Evolutionary conservation across 2,797 vertebrate species (phyloP), one percentile per base, ranked within the genome.

Genomic region (Siniperca obscura): DNA sequence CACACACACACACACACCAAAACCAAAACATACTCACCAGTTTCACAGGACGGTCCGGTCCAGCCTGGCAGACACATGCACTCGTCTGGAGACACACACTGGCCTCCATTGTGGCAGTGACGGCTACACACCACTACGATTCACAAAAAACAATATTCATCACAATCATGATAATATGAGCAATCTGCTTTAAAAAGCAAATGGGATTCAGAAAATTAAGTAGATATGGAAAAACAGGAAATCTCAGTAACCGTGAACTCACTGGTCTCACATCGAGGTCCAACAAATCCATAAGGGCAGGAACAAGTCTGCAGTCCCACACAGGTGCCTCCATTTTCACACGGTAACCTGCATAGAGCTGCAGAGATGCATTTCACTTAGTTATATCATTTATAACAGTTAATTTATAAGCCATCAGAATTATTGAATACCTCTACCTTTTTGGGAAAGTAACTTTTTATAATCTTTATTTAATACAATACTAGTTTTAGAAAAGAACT

Each of bases 41-140:
- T 96, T 84, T 97, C 94, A 13, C 96, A 97, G 0, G 94, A 95
- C 2, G 91, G 95, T 64, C 96, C 95, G 1, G 92, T 96, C 96
- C 96, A 97, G 8, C 96, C 96, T 0, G 79, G 46, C 11, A 75
- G 91, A 90, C 96, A 97, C 66, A 55, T 66, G 65, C 96, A 97
- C 89, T 95, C 86, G 2, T 96, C 96, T 0, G 96, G 95, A 3
- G 95, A 95, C 56, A 90, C 87, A 61, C 96, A 97, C 73, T 90
- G 89, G 10, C 96, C 96, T 3, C 96, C 93, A 0, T 96, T 96
- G 84, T 96, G 96, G 89, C 96, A 97, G 89, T 97, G 96, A 30
- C 84, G 95, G 76, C 81, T 96, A 69, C 96, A 97, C 67, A 97
- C 95, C 95, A 96, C 96, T 97, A 9, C 7, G 3, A 81, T 2